Conservation (phyloP, 2,113 vertebrate species). For the Varanus salvator region DNA sequence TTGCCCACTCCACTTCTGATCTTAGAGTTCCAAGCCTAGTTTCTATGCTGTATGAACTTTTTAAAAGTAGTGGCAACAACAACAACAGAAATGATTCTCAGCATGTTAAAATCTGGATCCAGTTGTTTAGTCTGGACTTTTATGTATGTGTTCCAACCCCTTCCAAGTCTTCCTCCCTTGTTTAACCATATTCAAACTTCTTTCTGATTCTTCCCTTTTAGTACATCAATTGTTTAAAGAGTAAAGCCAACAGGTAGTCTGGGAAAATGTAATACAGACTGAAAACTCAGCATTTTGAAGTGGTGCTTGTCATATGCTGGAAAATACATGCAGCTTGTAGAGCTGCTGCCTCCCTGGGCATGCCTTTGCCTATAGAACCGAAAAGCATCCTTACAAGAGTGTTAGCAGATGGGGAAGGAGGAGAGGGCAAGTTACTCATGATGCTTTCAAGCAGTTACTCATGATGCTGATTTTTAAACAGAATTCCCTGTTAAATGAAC, state of each 20-base stretch:
- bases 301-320: background rate
- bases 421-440: too few species aligned
- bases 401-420: too few species aligned
- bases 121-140: background rate
- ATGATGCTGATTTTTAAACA: background rate
- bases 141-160: background rate
- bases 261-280: background rate
- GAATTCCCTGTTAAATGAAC: constrained; percentile 16
- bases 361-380: background rate
- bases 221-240: constrained; percentile 14
- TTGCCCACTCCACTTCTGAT: background rate
- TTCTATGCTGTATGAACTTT: background rate
- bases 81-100: background rate
- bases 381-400: background rate
- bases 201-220: constrained; percentile 4
- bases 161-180: constrained; percentile 5
- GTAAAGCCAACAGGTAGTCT: background rate
- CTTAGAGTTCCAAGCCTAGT: background rate
- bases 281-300: background rate
- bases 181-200: background rate
- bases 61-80: background rate
- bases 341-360: background rate
- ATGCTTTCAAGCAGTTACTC: background rate
- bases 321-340: background rate
- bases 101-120: background rate